Evolutionary conservation across 2,888 invertebrate genomes (phyloP), one percentile per base, ranked within the genome.

Genomic region (Incurvaria masculella): DNA sequence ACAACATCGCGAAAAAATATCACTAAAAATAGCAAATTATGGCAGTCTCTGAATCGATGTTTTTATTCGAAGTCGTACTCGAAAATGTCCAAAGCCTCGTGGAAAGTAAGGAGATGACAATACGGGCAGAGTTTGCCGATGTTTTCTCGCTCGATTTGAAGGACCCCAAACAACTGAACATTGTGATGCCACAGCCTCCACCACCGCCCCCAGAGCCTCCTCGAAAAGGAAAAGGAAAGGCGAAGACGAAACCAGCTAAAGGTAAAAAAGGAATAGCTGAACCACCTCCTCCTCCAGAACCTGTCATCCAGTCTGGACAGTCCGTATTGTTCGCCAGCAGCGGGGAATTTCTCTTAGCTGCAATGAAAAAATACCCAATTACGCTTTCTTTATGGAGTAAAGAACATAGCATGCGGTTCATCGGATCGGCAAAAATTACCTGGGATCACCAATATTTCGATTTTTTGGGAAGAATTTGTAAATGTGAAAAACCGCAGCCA

Each of bases 121-220:
- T 78, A 51, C 66, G 61, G 55, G 68, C 69, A 56, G 75, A 76
- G 49, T 78, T 78, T 49, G 71, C 66, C 4, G 69, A 76, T 53
- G 63, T 78, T 55, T 76, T 78, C 54, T 74, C 78, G 5, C 58
- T 76, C 14, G 75, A 75, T 54, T 53, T 76, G 17, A 74, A 66
- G 58, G 76, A 76, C 58, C 76, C 78, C 5, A 78, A 76, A 53
- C 67, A 68, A 55, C 66, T 76, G 71, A 65, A 73, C 42, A 73
- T 76, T 49, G 64, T 68, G 1, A 75, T 75, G 52, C 76, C 76
- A 16, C 75, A 75, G 39, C 76, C 76, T 2, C 66, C 62, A 14
- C 78, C 75, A 2, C 54, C 69, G 21, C 76, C 78, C 4, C 73
- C 72, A 8, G 70, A 65, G 4, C 72, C 73, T 33, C 58, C 60